phyloP scores from a whole-genome alignment of 2,888 invertebrate species.

The Tupiocoris notatus region DNA sequence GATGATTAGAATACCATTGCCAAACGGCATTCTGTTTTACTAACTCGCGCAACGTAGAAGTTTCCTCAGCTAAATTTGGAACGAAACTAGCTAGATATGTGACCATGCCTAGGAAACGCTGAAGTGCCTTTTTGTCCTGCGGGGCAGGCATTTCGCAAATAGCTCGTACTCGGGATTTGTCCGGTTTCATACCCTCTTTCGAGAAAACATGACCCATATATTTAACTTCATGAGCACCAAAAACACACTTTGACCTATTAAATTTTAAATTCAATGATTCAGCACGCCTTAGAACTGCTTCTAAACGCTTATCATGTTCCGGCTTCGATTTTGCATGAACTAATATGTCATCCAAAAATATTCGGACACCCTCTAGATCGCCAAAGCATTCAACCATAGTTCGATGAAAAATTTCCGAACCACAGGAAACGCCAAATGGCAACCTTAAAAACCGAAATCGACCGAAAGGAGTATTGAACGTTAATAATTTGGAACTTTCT shows the following conservation, averaged over 20 bases:
- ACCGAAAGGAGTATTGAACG: conserved; percentile 26
- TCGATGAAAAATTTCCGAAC: conserved; percentile 17
- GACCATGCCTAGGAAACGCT: conserved; percentile 49
- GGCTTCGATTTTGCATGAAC: not conserved
- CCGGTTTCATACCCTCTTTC: conserved; percentile 26
- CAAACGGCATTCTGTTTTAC: conserved; percentile 39
- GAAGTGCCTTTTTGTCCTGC: conserved; percentile 43
- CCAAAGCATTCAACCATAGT: conserved; percentile 1
- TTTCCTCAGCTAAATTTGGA: conserved; percentile 47
- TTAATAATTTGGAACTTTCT: conserved; percentile 6
- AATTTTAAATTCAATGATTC: not conserved
- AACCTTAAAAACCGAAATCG: no score
- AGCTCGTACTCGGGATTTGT: conserved; percentile 13
- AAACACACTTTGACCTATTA: conserved; percentile 1
- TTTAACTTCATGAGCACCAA: not conserved
- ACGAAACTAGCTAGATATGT: conserved; percentile 49
- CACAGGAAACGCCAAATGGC: conserved; percentile 1
- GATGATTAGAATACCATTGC: conserved; percentile 13
- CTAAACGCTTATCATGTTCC: not conserved
- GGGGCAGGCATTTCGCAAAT: conserved; percentile 47
- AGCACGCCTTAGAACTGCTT: not conserved
- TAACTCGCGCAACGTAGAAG: conserved; percentile 45
- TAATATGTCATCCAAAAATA: conserved; percentile 5
- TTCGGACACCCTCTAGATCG: conserved; percentile 7
- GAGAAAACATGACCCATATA: conserved; percentile 18